phyloP scores from a whole-genome alignment of 2,113 vertebrate genomes.

The Oplegnathus fasciatus region DNA sequence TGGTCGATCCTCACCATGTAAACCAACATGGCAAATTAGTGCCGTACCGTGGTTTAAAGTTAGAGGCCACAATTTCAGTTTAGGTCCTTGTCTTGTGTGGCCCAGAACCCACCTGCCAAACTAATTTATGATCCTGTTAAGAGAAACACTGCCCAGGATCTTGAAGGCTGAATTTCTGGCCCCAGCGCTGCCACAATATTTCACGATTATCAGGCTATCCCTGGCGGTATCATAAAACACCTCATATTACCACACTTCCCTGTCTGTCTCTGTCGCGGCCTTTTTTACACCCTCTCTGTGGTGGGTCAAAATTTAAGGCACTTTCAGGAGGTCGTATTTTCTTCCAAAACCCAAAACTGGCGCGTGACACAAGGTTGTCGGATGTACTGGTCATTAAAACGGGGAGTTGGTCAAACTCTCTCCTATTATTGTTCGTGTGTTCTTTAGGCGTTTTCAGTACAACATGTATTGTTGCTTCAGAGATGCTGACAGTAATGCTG shows the following conservation, averaged over 20 bases:
- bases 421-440: background rate
- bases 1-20: background rate
- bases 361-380: slow-evolving; percentile 12
- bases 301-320: slow-evolving; percentile 66
- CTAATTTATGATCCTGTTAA: slow-evolving; percentile 84
- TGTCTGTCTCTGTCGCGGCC: slow-evolving; percentile 56
- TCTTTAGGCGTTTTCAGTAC: slow-evolving; percentile 7
- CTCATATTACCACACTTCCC: slow-evolving; percentile 80
- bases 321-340: slow-evolving; percentile 43
- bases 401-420: slow-evolving; percentile 19
- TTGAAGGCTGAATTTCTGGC: slow-evolving; percentile 81
- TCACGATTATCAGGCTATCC: slow-evolving; percentile 85
- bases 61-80: slow-evolving; percentile 46
- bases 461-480: background rate
- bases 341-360: slow-evolving; percentile 51
- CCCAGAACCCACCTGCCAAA: slow-evolving; percentile 77
- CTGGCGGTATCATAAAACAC: slow-evolving; percentile 84
- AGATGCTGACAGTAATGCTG: slow-evolving; percentile 24
- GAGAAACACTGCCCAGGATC: slow-evolving; percentile 81
- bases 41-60: slow-evolving; percentile 29
- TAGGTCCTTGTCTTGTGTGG: slow-evolving; percentile 66
- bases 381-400: slow-evolving; percentile 49
- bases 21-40: background rate
- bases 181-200: slow-evolving; percentile 82
- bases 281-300: slow-evolving; percentile 68